Percentiles rank a stretch among this genome's conserved stretches.
Conservation (phyloP, 2,113 vertebrate genomes). For the Charadrius vociferus region DNA sequence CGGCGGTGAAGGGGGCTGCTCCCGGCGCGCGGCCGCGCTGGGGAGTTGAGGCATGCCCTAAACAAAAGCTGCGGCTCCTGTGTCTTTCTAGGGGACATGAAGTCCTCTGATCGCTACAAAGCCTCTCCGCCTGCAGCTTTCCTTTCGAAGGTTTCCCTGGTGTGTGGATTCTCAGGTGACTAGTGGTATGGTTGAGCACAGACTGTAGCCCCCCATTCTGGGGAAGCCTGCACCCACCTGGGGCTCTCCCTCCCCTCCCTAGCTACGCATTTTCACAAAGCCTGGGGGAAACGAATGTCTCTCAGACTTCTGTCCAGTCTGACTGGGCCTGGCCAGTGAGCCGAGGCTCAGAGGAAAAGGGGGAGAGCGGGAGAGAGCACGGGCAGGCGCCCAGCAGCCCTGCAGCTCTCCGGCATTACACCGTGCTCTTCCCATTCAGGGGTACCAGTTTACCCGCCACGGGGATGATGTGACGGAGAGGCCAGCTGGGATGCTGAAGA, state of each 20-base stretch:
- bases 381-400: not conserved
- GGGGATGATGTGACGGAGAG: not conserved
- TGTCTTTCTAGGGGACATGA: not conserved
- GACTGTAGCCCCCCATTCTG: not conserved
- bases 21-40: fast-evolving
- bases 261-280: not conserved
- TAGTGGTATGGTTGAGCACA: not conserved
- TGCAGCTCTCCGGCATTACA: fast-evolving
- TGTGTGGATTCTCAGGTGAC: not conserved
- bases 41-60: not conserved
- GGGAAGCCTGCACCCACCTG: not conserved
- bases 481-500: not conserved
- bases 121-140: not conserved
- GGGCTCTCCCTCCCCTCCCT: not conserved
- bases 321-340: not conserved
- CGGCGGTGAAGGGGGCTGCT: not conserved
- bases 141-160: not conserved
- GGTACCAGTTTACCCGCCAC: not conserved
- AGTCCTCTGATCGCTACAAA: not conserved
- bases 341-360: not conserved
- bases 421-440: not conserved
- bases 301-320: not conserved
- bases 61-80: not conserved
- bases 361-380: not conserved
- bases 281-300: not conserved